These are phyloP conservation scores for Henricia sp. DNA, from an alignment of 53 echinoderm and acorn worm genomes.

Conservation along the genomic window DNA sequence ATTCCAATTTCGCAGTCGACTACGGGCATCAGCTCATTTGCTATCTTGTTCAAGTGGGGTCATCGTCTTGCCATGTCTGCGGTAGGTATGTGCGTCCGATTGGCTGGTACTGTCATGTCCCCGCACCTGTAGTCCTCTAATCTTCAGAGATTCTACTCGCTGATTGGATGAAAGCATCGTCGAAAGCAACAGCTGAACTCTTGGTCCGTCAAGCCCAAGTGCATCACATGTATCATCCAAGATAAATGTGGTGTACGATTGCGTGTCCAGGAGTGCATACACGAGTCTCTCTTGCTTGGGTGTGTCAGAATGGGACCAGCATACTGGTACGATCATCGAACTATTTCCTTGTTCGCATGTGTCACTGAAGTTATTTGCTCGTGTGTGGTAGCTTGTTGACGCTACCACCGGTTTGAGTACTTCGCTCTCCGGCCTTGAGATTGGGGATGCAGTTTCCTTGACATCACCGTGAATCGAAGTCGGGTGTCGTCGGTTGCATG, in stretches of 20 bases:
- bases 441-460: conserved; percentile 9
- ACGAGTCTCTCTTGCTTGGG: conserved; percentile 38
- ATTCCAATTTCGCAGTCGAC: conserved; percentile 65
- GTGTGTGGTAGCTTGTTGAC: conserved; percentile 1
- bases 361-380: conserved; percentile 9
- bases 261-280: conserved; percentile 71
- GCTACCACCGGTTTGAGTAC: neutral
- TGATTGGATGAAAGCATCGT: conserved; percentile 51
- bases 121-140: conserved; percentile 33
- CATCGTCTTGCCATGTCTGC: conserved; percentile 29
- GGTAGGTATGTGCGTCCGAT: conserved; percentile 49
- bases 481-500: conserved; percentile 60
- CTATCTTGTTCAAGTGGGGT: conserved; percentile 36
- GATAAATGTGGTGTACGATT: conserved; percentile 68
- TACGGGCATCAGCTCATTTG: conserved; percentile 30
- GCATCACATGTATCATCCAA: conserved; percentile 27
- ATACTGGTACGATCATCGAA: conserved; percentile 24
- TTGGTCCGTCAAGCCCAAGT: conserved; percentile 10
- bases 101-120: conserved; percentile 36
- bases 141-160: neutral
- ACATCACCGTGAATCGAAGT: conserved; percentile 55
- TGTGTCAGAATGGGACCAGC: conserved; percentile 19
- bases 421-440: neutral
- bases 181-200: conserved; percentile 39
- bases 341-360: conserved; percentile 4